Base-by-base conservation (phyloP, 2,113 vertebrate species). In the Petromus typicus region DNA sequence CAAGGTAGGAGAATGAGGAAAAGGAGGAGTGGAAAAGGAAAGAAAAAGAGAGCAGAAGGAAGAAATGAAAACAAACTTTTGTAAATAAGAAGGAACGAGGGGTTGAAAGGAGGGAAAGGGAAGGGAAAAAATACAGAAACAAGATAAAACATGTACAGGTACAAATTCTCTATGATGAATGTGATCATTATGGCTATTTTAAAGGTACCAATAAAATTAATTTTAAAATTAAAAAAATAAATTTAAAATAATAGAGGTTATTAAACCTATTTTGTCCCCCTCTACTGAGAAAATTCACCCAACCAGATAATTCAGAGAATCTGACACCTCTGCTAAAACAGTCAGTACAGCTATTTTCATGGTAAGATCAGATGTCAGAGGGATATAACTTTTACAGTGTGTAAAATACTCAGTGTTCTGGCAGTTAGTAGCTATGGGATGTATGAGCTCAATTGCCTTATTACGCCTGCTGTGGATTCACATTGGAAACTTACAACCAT, bases 351-450 rank as follows among this genome's bases (percentile, higher is more conserved):
- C 89, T 57, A 40, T 91, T 63, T 94, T 93, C 37, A 59, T 64
- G 63, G 17, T 57, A 85, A 91, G 71, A 86, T 34, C 16, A 64
- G 23, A 43, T 86, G 32, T 80, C 90, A 89, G 76, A 80, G 86
- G 0, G 32, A 20, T 87, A 30, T 54, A 14, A 23, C 16, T 61
- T 89, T 40, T 73, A 13, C 63, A 83, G 91, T 69, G 45, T 5
- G 48, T 51, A 51, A 63, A 64, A 59, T 79, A 9, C 30, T 10
- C 89, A 12, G 8, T 85, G 13, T 87, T 78, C 20, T 92, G 7
- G 87, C 57, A 56, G 20, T 88, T 87, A 87, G 10, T 79, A 81
- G 87, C 34, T 34, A 71, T 67, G 66, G 23, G 69, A 14, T 78
- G 23, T 73, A 30, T 56, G 64, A n/a, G 16, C 48, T 67, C 73